Evolutionary conservation across 2,797 vertebrate species (phyloP).

Genomic region (Tarsius wallacei): DNA sequence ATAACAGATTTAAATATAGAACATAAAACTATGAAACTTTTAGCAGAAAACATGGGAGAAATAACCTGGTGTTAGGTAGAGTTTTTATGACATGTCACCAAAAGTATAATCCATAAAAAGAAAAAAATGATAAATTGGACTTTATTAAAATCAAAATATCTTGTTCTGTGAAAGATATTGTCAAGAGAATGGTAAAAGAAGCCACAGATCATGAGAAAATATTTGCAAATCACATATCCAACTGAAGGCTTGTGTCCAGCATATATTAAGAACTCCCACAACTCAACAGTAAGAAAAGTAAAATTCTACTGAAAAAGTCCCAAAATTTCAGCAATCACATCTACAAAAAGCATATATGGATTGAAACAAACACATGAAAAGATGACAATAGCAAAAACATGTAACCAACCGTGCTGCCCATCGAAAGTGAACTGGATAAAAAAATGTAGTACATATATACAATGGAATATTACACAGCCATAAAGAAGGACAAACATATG

Average conservation of each 20-base stretch:
- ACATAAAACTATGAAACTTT: conserved; percentile 48
- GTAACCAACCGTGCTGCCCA: not conserved
- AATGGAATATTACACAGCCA: too few relatives aligned
- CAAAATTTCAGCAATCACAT: conserved; percentile 48
- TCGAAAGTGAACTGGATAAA: too few relatives aligned
- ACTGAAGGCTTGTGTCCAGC: conserved; percentile 23
- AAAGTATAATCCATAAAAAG: conserved; percentile 32
- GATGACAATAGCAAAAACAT: not conserved
- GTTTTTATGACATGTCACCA: not conserved
- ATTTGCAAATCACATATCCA: conserved; percentile 7
- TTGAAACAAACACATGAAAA: conserved; percentile 47
- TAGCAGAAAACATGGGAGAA: conserved; percentile 41
- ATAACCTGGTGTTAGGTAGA: not conserved
- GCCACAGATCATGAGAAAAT: not conserved
- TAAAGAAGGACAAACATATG: too few relatives aligned
- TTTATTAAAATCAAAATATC: conserved; percentile 39
- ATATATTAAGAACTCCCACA: not conserved
- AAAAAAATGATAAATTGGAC: conserved; percentile 29
- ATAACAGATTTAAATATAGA: conserved; percentile 42
- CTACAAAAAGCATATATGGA: conserved; percentile 1
- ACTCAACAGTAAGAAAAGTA: conserved; percentile 48
- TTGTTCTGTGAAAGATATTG: conserved; percentile 43
- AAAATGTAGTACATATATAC: too few relatives aligned
- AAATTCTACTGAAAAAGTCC: conserved; percentile 39
- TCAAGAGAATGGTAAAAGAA: conserved; percentile 39